Evolutionary conservation across 2,888 invertebrate species (phyloP).

Genomic region (Cephalotes varians): DNA sequence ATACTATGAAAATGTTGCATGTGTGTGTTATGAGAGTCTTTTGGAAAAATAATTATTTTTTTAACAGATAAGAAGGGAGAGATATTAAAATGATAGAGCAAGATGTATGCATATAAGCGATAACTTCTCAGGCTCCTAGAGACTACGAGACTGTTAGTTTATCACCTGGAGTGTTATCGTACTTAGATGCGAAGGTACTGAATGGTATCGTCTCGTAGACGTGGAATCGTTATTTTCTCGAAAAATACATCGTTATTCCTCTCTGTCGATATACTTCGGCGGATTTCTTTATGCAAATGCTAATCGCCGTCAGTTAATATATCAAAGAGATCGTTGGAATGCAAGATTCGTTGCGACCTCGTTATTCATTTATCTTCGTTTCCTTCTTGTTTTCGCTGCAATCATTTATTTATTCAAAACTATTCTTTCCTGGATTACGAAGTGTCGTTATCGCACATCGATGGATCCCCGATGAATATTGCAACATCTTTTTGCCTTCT

Average conservation of each 20-base stretch:
- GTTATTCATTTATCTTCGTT: constrained; percentile 42
- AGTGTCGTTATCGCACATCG: constrained; percentile 28
- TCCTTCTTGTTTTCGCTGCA: constrained; percentile 8
- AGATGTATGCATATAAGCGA: constrained; percentile 21
- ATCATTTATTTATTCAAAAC: constrained; percentile 49
- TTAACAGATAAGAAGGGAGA: neutral
- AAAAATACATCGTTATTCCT: constrained; percentile 46
- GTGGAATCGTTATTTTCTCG: constrained; percentile 48
- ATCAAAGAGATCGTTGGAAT: constrained; percentile 8
- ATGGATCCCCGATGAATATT: constrained; percentile 36
- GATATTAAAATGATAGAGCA: constrained; percentile 18
- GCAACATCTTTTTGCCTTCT: neutral
- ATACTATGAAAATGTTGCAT: neutral
- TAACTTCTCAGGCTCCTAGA: constrained; percentile 18
- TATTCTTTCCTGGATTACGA: constrained; percentile 29
- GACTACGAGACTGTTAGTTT: constrained; percentile 46
- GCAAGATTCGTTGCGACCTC: neutral
- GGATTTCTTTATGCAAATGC: constrained; percentile 36
- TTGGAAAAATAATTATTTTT: constrained; percentile 12
- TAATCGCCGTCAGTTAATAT: constrained; percentile 34
- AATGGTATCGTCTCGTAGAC: constrained; percentile 42
- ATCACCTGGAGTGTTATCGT: constrained; percentile 49
- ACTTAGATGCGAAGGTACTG: constrained; percentile 29
- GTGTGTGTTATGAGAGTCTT: neutral
- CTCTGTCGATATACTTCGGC: neutral